These are phyloP conservation scores for Tiliacea aurago DNA, from an alignment of 2,888 invertebrate species.

Conservation along the genomic window DNA sequence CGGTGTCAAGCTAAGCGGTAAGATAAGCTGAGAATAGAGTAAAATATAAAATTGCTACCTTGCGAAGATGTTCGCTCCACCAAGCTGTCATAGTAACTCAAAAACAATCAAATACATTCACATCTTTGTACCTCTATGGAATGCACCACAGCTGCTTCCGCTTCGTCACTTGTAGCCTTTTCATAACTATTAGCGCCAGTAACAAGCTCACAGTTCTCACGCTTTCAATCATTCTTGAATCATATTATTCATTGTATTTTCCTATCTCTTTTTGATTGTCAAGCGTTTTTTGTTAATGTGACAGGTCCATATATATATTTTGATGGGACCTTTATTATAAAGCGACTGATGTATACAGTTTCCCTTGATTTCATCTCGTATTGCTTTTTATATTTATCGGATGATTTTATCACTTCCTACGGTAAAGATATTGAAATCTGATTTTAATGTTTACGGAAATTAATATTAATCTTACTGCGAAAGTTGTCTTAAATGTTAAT, in stretches of 20 bases:
- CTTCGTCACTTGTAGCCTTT: constrained; percentile 1
- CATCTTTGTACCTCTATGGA: not conserved
- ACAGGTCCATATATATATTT: not conserved
- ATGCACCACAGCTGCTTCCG: constrained; percentile 17
- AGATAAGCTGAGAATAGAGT: no score
- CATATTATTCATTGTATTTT: not conserved
- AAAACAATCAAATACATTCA: not conserved
- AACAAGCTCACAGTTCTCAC: constrained; percentile 22
- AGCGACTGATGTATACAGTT: not conserved
- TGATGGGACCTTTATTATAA: not conserved
- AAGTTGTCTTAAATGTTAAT: constrained; percentile 37
- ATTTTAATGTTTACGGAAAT: constrained; percentile 29
- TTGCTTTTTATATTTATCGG: not conserved
- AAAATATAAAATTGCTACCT: no score
- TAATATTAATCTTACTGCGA: not conserved
- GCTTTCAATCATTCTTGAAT: constrained; percentile 11
- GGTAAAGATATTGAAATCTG: constrained; percentile 34
- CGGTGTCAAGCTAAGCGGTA: no score
- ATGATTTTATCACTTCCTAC: constrained; percentile 15
- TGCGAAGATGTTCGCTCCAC: not conserved
- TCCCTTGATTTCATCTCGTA: constrained; percentile 11
- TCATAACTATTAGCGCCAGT: constrained; percentile 10
- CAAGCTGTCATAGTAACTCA: not conserved
- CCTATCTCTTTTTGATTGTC: not conserved
- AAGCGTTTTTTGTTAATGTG: not conserved